Evolutionary conservation across 2,888 invertebrate genomes (phyloP).

Genomic region (Apamea monoglypha): DNA sequence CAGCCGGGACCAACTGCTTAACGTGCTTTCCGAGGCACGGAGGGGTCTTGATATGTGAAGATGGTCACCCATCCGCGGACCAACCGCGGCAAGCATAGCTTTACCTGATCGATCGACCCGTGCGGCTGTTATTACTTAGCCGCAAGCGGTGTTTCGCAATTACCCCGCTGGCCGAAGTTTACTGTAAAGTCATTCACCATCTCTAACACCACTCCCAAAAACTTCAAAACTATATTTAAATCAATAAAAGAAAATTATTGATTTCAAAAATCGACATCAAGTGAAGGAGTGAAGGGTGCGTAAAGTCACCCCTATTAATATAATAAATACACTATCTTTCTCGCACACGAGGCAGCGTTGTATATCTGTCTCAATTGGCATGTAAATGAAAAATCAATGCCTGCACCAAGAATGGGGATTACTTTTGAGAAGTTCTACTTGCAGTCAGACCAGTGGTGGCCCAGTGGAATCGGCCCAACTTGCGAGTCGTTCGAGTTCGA

Average conservation of each 20-base stretch:
- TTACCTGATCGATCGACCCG: no score
- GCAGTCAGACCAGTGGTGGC: background rate
- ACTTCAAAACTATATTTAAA: constrained; percentile 30
- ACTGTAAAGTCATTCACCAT: background rate
- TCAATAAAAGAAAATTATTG: constrained; percentile 54
- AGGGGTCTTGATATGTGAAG: no score
- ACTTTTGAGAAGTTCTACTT: constrained; percentile 30
- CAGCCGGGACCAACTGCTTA: no score
- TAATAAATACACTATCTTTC: constrained; percentile 70
- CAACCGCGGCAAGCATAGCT: no score
- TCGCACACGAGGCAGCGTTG: constrained; percentile 60
- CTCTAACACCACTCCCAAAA: background rate
- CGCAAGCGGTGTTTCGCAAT: no score
- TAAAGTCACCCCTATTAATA: constrained; percentile 79
- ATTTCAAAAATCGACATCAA: constrained; percentile 65
- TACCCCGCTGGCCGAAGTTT: background rate
- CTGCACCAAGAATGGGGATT: constrained; percentile 33
- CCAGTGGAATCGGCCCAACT: no score
- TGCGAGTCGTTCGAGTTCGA: no score
- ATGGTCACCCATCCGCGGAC: no score
- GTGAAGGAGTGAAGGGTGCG: constrained; percentile 67
- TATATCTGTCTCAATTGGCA: constrained; percentile 72
- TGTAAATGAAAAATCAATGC: constrained; percentile 84
- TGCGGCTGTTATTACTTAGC: no score
- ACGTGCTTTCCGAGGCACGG: no score